A percentile compares a stretch with the other conserved stretches of the same genome.
phyloP scores from a whole-genome alignment of 2,888 invertebrate species.

The Thyatira batis region DNA sequence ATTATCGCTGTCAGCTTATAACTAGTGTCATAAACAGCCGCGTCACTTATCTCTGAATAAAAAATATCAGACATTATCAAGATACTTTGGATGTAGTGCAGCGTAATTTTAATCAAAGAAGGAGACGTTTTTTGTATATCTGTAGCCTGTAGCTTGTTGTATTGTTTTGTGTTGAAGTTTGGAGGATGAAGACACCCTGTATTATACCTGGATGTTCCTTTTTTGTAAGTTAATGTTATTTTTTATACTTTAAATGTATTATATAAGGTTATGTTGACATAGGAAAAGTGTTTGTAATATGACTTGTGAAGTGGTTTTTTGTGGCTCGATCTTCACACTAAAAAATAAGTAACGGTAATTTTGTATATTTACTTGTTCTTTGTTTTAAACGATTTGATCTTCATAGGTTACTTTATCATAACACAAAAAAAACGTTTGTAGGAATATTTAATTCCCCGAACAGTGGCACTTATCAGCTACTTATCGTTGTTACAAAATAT shows the following conservation, averaged over 20 bases:
- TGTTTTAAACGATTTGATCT: too few species aligned
- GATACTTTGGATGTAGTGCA: constrained; percentile 32
- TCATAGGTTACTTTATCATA: too few species aligned
- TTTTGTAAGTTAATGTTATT: constrained; percentile 51
- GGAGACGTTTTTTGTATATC: constrained; percentile 25
- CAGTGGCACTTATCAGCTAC: not conserved
- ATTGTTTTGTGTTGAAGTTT: constrained; percentile 8
- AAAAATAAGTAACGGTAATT: too few species aligned
- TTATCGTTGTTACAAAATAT: not conserved
- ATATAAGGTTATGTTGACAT: not conserved
- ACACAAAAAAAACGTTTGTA: too few species aligned
- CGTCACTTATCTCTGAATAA: constrained; percentile 36
- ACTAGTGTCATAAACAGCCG: constrained; percentile 25
- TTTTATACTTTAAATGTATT: constrained; percentile 6
- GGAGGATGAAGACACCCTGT: constrained; percentile 60
- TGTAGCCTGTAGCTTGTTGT: constrained; percentile 8
- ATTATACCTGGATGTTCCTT: constrained; percentile 61
- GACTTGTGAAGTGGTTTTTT: too few species aligned
- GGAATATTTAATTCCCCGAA: not conserved
- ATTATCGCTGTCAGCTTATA: constrained; percentile 12
- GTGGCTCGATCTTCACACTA: too few species aligned
- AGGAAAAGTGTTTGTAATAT: too few species aligned
- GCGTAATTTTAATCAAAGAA: constrained; percentile 32
- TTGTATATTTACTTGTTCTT: too few species aligned
- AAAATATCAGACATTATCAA: constrained; percentile 31